A percentile compares a stretch with the other conserved stretches of the same genome.
Evolutionary conservation across 2,113 vertebrate genomes (phyloP).

Genomic region (Xiphorhynchus elegans): DNA sequence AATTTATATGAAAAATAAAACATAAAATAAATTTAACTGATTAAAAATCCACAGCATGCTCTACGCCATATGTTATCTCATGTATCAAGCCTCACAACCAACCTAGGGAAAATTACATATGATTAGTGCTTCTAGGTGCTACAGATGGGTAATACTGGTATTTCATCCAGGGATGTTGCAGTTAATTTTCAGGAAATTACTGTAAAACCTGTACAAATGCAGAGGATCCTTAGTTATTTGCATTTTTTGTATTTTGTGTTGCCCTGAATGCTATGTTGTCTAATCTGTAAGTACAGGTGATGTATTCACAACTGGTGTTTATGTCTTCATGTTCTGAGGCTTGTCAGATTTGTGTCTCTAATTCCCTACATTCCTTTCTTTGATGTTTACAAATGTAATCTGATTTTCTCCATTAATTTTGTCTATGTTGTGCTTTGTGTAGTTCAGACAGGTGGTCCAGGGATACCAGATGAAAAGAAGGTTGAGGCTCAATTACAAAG

Average conservation of each 20-base stretch:
- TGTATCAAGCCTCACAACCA: background rate
- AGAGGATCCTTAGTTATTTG: background rate
- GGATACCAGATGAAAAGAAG: conserved; percentile 72
- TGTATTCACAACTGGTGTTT: background rate
- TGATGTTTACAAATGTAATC: background rate
- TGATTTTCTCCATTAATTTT: conserved; percentile 15
- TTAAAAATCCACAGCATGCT: background rate
- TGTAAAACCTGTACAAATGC: background rate
- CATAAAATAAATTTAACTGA: background rate
- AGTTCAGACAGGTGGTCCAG: conserved; percentile 80
- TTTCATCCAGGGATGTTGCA: background rate
- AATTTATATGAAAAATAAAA: background rate
- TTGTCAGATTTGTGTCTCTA: background rate
- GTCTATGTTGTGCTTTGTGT: conserved; percentile 21
- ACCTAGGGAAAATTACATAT: background rate
- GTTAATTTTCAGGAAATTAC: background rate
- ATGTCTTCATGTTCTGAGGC: background rate
- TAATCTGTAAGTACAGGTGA: background rate
- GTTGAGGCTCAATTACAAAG: conserved; percentile 75
- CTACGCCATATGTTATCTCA: background rate
- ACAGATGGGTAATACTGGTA: background rate
- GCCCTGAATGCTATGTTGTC: background rate
- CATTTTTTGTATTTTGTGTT: background rate
- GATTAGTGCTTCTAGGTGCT: background rate
- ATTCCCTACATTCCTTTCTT: background rate